These are phyloP conservation scores for Tipula helvola DNA, from an alignment of 2,888 invertebrate species.

Conservation along the genomic window DNA sequence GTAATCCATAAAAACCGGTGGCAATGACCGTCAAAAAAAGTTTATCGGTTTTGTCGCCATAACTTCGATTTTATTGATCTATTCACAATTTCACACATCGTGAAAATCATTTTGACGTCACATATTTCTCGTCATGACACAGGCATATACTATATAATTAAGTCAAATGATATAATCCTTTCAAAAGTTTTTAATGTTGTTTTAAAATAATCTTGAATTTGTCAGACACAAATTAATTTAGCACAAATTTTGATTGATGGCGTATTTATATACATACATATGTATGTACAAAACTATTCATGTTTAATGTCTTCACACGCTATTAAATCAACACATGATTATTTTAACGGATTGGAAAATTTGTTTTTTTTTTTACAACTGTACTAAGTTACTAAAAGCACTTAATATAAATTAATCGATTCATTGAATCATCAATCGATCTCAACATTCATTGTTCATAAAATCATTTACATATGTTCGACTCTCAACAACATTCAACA, in stretches of 20 bases:
- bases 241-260: not conserved
- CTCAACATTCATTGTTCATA: not conserved
- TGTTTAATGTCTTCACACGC: not conserved
- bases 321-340: not conserved
- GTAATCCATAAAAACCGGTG: not conserved
- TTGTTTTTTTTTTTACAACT: too few relatives aligned
- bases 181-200: not conserved
- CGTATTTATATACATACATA: too few relatives aligned
- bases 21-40: not conserved
- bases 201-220: not conserved
- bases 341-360: not conserved
- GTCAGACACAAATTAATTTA: not conserved
- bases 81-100: not conserved
- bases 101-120: not conserved
- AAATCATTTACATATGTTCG: not conserved
- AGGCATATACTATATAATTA: not conserved
- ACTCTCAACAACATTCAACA: not conserved
- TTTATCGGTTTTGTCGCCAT: not conserved
- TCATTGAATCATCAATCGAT: not conserved
- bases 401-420: not conserved
- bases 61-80: not conserved
- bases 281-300: not conserved
- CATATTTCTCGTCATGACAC: not conserved
- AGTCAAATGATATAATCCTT: not conserved
- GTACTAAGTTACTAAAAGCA: not conserved